These are phyloP conservation scores for Orthonevra nobilis DNA, from an alignment of 2,888 invertebrate species.

Conservation along the genomic window DNA sequence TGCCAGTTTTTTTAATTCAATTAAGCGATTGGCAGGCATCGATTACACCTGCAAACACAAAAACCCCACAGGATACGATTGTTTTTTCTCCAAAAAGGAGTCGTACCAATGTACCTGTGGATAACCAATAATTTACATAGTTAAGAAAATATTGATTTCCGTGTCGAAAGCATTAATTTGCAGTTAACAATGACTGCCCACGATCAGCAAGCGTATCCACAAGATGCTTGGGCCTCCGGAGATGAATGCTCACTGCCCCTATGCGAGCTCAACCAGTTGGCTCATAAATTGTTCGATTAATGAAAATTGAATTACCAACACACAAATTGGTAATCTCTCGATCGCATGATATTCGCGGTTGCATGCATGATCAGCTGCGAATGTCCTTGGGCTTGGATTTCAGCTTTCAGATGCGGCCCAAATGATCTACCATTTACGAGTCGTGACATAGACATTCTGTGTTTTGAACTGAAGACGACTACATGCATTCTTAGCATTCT, in stretches of 20 bases:
- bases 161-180: slow-evolving; percentile 70
- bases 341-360: slow-evolving; percentile 16
- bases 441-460: slow-evolving; percentile 36
- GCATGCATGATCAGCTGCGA: slow-evolving; percentile 40
- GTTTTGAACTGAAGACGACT: slow-evolving; percentile 47
- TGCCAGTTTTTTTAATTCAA: slow-evolving; percentile 57
- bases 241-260: slow-evolving; percentile 26
- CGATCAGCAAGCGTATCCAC: slow-evolving; percentile 30
- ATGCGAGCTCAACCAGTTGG: slow-evolving; percentile 6
- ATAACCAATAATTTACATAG: slow-evolving; percentile 67
- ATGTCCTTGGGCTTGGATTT: slow-evolving; percentile 65
- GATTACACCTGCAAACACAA: slow-evolving; percentile 57
- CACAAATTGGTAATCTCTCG: slow-evolving; percentile 30
- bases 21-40: slow-evolving; percentile 59
- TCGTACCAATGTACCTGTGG: slow-evolving; percentile 27
- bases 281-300: slow-evolving; percentile 67
- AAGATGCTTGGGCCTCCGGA: slow-evolving; percentile 29
- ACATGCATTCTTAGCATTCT: slow-evolving; percentile 57
- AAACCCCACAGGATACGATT: slow-evolving; percentile 63
- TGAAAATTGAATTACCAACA: slow-evolving; percentile 64
- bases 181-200: slow-evolving; percentile 68
- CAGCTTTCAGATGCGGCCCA: slow-evolving; percentile 10
- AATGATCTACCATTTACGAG: slow-evolving; percentile 41
- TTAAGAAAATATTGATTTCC: slow-evolving; percentile 63
- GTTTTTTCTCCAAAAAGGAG: slow-evolving; percentile 42